Evolutionary conservation across 2,113 vertebrate species (phyloP).

Genomic region (Sphyrna mokarran): DNA sequence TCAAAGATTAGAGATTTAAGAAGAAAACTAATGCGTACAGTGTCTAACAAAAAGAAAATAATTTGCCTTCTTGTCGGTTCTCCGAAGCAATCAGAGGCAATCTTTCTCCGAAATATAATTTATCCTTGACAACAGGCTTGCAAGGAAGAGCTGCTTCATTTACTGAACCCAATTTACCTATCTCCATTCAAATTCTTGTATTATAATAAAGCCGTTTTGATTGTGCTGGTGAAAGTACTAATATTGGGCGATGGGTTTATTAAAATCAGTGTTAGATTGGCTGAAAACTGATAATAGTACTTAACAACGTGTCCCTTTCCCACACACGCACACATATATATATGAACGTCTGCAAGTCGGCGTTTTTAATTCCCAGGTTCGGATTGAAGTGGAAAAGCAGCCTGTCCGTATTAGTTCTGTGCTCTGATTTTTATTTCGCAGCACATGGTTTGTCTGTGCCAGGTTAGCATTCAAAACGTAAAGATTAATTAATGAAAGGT

Average conservation of each 20-base stretch:
- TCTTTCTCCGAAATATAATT: neutral
- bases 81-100: slow-evolving; percentile 5
- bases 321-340: neutral
- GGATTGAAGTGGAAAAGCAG: neutral
- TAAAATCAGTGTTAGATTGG: neutral
- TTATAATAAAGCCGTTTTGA: neutral
- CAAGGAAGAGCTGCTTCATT: neutral
- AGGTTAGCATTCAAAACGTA: neutral
- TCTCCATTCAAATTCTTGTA: neutral
- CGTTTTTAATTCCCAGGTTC: neutral
- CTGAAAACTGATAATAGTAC: neutral
- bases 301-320: neutral
- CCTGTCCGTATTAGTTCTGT: neutral
- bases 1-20: neutral
- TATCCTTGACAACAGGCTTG: neutral
- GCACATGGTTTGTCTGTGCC: neutral
- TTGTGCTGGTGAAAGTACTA: neutral
- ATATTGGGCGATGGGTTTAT: neutral
- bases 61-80: neutral
- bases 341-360: neutral
- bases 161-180: neutral
- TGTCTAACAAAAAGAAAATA: neutral
- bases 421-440: neutral
- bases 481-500: neutral
- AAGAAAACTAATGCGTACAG: neutral